Conservation (phyloP, 23 tunicate genomes). For the Corella eumyota region DNA sequence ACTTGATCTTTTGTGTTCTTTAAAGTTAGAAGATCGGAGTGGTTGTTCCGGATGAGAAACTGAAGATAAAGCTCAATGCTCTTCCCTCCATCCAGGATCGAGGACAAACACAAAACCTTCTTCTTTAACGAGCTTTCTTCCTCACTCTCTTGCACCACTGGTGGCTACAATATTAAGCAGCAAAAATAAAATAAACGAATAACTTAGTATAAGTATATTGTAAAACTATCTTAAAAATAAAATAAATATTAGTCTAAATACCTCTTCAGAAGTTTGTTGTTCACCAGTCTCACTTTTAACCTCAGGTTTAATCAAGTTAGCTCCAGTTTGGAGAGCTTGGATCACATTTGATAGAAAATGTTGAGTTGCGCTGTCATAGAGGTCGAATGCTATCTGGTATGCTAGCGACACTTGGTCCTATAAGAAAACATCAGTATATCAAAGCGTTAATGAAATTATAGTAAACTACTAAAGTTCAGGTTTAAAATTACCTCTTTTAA, state of each 20-base stretch:
- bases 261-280: too few relatives aligned
- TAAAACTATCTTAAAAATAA: too few relatives aligned
- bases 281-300: too few relatives aligned
- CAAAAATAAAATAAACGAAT: background rate
- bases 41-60: constrained; percentile 92
- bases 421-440: background rate
- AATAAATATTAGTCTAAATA: too few relatives aligned
- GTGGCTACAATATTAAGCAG: background rate
- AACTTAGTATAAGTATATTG: too few relatives aligned
- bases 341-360: constrained; percentile 63
- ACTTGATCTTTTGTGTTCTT: constrained; percentile 90
- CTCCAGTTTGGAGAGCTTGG: constrained; percentile 40
- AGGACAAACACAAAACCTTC: constrained; percentile 20
- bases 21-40: constrained; percentile 70
- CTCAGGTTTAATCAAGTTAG: too few relatives aligned
- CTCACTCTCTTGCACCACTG: background rate
- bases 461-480: background rate
- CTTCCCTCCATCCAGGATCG: constrained; percentile 90
- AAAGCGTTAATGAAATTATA: background rate
- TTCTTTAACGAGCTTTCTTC: too few relatives aligned
- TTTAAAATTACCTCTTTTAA: background rate
- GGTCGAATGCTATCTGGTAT: constrained; percentile 93
- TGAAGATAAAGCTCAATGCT: constrained; percentile 93
- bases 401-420: constrained; percentile 85
- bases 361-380: constrained; percentile 94